Base-by-base conservation (phyloP, 2,888 invertebrate species). In the Sarcophaga carnaria region DNA sequence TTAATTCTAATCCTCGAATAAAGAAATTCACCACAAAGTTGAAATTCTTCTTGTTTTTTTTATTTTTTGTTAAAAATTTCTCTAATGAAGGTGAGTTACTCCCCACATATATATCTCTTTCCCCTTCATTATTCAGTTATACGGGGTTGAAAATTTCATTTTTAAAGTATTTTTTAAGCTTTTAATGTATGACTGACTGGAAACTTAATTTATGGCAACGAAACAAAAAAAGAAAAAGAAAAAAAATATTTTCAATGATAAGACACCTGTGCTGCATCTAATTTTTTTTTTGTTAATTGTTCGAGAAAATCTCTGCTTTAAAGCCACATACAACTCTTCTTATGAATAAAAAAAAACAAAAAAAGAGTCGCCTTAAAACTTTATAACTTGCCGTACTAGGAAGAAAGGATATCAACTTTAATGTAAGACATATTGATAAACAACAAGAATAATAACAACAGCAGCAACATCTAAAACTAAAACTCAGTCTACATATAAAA, bases 1-100 rank as follows among this genome's bases (percentile, higher is more conserved):
- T 8, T 8, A 37, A 10, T 37, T 37, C 37, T 37, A 2, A 37
- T 10, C 0, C 37, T 1, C 37, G 2, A 8, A 37, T 37, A 37
- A 37, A 10, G 5, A 69, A 80, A 86, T 49, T 83, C 86, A 82
- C 82, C 86, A 67, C 78, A 0, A n/a, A 76, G 82, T 66, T 86
- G 82, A 70, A 45, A 14, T 49, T 22, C 76, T 20, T 70, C 2
- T 11, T 12, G 14, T 69, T 20, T 37, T 5, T 20, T 37, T 37
- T 4, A 1, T 37, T 6, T 37, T 6, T 6, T 37, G 1, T 37
- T 37, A 37, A 37, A 37, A 37, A 37, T 37, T 37, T 37, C 2
- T 37, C 10, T 2, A 37, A 8, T 10, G 37, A 37, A 22, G 17
- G 0, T 49, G 22, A 27, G 49, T 22, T 6, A 63, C 54, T 70